Conservation (phyloP, 2,888 invertebrate species). For the Tridacna crocea region DNA sequence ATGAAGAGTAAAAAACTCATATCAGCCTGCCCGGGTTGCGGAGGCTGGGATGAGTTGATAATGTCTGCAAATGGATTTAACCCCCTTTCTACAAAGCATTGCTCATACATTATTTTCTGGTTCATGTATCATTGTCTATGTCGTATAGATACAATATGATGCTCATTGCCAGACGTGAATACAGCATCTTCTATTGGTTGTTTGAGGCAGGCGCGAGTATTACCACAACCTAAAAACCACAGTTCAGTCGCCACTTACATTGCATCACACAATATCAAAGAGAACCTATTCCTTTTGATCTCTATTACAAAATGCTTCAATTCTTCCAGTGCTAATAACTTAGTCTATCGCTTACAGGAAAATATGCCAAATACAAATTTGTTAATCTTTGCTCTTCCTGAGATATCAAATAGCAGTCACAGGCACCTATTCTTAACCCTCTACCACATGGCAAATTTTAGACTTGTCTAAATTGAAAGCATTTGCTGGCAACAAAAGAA, state of each 20-base stretch:
- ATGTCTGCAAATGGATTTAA: too few relatives aligned
- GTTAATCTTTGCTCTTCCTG: neutral
- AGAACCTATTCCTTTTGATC: constrained; percentile 23
- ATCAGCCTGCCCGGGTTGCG: too few relatives aligned
- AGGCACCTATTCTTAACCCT: too few relatives aligned
- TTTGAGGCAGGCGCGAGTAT: constrained; percentile 15
- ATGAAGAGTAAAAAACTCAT: too few relatives aligned
- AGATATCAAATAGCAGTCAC: too few relatives aligned
- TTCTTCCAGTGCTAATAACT: constrained; percentile 13
- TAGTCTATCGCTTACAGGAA: neutral
- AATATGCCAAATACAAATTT: neutral
- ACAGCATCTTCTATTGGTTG: constrained; percentile 15
- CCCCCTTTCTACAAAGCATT: neutral
- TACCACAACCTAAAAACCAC: constrained; percentile 15
- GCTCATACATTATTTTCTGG: constrained; percentile 1
- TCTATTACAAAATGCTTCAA: constrained; percentile 15
- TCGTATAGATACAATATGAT: neutral
- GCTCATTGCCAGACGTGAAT: neutral
- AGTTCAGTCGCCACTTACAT: constrained; percentile 17
- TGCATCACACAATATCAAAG: constrained; percentile 27
- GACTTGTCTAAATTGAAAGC: too few relatives aligned
- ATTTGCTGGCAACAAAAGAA: too few relatives aligned
- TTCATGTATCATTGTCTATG: neutral
- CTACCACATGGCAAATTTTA: too few relatives aligned
- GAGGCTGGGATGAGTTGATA: too few relatives aligned